Evolutionary conservation across 2,888 invertebrate species (phyloP).

Genomic region (Ischnura elegans): DNA sequence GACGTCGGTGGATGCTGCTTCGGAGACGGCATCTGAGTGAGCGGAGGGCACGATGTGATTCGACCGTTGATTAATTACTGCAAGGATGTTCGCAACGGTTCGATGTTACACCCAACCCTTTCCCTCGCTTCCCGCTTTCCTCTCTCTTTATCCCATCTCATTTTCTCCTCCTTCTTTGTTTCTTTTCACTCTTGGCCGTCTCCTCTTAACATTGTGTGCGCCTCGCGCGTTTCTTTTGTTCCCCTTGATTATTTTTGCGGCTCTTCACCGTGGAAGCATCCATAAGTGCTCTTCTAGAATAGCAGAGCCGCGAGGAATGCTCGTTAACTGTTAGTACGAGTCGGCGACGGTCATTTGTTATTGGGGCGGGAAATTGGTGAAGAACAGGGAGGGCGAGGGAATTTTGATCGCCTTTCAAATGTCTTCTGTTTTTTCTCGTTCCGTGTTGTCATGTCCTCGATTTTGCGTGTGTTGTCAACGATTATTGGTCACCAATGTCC

Average conservation of each 20-base stretch:
- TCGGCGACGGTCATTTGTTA: neutral
- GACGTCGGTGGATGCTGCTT: no score
- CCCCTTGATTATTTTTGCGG: conserved; percentile 30
- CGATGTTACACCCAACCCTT: no score
- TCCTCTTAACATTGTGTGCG: neutral
- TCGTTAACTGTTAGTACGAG: neutral
- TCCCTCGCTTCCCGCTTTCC: conserved; percentile 13
- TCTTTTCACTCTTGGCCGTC: neutral
- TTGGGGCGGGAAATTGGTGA: neutral
- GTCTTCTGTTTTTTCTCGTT: neutral
- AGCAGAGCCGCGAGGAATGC: neutral
- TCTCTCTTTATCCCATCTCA: neutral
- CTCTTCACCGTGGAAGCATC: neutral
- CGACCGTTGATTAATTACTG: conserved; percentile 47
- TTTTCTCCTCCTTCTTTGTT: neutral
- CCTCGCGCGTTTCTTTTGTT: neutral
- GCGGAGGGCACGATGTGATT: conserved; percentile 24
- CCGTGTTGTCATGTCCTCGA: no score
- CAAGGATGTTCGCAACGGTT: no score
- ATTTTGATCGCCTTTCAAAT: neutral
- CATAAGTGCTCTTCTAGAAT: neutral
- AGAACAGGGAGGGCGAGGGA: neutral
- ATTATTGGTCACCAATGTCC: neutral
- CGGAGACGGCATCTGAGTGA: neutral
- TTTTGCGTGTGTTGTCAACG: neutral